These are phyloP conservation scores for Branchipolynoe longqiensis DNA, from an alignment of 2,888 invertebrate genomes.

Conservation along the genomic window DNA sequence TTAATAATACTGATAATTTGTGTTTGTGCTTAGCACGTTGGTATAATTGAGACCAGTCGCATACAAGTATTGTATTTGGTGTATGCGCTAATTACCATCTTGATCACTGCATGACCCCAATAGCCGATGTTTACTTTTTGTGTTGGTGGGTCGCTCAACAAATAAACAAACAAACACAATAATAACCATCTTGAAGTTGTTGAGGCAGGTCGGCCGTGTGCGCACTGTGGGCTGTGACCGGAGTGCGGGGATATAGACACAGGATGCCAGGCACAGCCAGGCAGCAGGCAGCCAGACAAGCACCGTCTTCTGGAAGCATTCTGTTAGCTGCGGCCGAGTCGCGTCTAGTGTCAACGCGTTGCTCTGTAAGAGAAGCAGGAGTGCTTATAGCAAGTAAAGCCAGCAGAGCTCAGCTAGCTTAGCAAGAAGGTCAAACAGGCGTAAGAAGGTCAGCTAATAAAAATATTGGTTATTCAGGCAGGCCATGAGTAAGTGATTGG, in stretches of 20 bases:
- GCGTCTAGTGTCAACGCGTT: constrained; percentile 59
- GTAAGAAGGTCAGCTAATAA: neutral
- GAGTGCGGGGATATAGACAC: constrained; percentile 62
- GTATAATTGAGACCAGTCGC: too few relatives aligned
- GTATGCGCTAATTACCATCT: too few relatives aligned
- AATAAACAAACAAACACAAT: neutral
- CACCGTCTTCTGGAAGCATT: constrained; percentile 65
- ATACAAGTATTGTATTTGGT: too few relatives aligned
- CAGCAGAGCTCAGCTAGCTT: too few relatives aligned
- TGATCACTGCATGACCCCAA: too few relatives aligned
- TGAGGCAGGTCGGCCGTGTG: constrained; percentile 33
- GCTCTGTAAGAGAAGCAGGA: constrained; percentile 43
- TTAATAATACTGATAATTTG: neutral
- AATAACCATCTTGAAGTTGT: constrained; percentile 58
- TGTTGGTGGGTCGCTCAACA: too few relatives aligned
- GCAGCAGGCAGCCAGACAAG: constrained; percentile 64
- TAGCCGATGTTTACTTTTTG: too few relatives aligned
- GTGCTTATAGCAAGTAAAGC: too few relatives aligned
- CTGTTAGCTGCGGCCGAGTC: constrained; percentile 61
- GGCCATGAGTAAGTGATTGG: too few relatives aligned
- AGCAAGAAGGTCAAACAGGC: neutral
- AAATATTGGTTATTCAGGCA: too few relatives aligned
- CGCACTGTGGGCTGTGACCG: neutral
- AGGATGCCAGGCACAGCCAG: constrained; percentile 60
- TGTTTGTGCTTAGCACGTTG: neutral